Percentiles rank a stretch among this genome's conserved stretches.
Evolutionary conservation across 2,797 vertebrate species (phyloP).

Genomic region (Pseudochirops cupreus): DNA sequence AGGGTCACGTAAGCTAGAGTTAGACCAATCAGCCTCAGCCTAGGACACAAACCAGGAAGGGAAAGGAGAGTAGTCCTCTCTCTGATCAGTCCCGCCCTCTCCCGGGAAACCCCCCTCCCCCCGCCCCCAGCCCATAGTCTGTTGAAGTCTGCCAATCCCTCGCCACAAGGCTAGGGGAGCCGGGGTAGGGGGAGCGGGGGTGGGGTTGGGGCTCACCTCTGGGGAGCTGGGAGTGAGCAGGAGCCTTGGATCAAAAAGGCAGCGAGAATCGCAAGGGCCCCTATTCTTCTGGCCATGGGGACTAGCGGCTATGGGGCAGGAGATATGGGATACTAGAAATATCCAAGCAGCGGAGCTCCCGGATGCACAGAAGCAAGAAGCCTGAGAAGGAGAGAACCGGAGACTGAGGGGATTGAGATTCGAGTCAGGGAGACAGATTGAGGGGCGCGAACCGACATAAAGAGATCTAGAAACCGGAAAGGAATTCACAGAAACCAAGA

Average conservation of each 20-base stretch:
- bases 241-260: neutral
- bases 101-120: too few relatives aligned
- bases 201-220: conserved; percentile 11
- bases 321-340: neutral
- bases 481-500: neutral
- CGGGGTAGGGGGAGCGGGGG: neutral
- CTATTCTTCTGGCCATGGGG: neutral
- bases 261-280: neutral
- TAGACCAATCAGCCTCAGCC: neutral
- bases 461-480: neutral
- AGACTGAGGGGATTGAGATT: too few relatives aligned
- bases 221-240: neutral
- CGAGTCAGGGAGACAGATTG: neutral
- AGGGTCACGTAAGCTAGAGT: neutral
- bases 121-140: neutral
- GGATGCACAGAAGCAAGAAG: neutral
- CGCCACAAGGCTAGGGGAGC: conserved; percentile 53
- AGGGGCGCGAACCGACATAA: neutral
- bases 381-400: neutral
- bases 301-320: neutral
- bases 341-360: neutral
- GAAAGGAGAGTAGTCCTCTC: neutral
- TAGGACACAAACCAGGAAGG: neutral
- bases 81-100: neutral
- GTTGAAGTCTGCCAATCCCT: neutral